These are phyloP conservation scores for Drosophila fuyamai DNA, from an alignment of 1,140 invertebrate genomes.

Conservation along the genomic window DNA sequence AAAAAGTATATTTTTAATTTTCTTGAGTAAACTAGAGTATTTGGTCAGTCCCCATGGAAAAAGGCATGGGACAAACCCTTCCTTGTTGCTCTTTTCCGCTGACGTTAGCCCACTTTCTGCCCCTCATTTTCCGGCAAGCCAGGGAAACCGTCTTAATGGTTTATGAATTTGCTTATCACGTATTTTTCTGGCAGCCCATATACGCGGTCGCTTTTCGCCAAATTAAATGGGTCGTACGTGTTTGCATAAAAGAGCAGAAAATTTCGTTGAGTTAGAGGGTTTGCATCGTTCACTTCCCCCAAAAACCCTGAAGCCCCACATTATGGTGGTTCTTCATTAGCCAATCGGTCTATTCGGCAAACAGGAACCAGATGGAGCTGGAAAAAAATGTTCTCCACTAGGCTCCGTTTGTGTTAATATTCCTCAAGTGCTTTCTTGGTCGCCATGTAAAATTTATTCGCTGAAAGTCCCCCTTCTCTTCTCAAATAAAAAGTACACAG, in stretches of 20 bases:
- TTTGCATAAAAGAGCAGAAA: slow-evolving; percentile 64
- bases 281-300: neutral
- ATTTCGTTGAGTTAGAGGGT: slow-evolving; percentile 18
- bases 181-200: slow-evolving; percentile 72
- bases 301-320: neutral
- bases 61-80: neutral
- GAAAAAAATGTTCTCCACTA: slow-evolving; percentile 23
- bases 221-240: slow-evolving; percentile 78
- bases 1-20: too few species aligned
- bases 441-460: slow-evolving; percentile 69
- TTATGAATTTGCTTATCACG: slow-evolving; percentile 80
- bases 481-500: slow-evolving; percentile 25
- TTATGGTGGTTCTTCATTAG: slow-evolving; percentile 40
- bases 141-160: slow-evolving; percentile 71
- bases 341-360: slow-evolving; percentile 35
- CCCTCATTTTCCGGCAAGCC: slow-evolving; percentile 18
- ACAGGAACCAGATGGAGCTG: slow-evolving; percentile 19
- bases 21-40: slow-evolving; percentile 14
- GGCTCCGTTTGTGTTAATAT: slow-evolving; percentile 67
- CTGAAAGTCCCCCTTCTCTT: slow-evolving; percentile 8
- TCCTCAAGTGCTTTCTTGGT: slow-evolving; percentile 63
- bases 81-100: slow-evolving; percentile 39
- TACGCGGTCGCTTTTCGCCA: slow-evolving; percentile 65
- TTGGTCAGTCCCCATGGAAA: neutral
- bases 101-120: slow-evolving; percentile 57